Conservation (phyloP, 2,888 invertebrate genomes). For the Apocheima hispidaria region DNA sequence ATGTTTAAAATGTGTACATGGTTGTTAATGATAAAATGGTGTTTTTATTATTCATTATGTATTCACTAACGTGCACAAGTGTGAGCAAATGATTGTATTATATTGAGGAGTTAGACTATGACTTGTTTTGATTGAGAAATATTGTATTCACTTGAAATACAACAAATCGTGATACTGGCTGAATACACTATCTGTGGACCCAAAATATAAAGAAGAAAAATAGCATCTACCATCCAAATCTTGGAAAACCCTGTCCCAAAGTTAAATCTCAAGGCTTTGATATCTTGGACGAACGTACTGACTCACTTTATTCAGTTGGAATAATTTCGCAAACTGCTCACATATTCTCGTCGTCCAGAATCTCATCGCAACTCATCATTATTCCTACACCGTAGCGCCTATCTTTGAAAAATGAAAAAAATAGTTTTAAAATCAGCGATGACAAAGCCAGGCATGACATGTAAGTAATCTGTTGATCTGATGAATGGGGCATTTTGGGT, state of each 20-base stretch:
- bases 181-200: no score
- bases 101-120: no score
- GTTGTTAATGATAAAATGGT: no score
- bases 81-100: no score
- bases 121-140: no score
- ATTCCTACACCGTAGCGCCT: slow-evolving; percentile 43
- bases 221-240: not conserved
- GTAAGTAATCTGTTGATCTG: slow-evolving; percentile 37
- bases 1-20: no score
- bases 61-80: no score
- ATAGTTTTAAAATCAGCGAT: slow-evolving; percentile 50
- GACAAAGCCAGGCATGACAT: slow-evolving; percentile 36
- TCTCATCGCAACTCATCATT: slow-evolving; percentile 41
- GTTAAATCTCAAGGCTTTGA: not conserved
- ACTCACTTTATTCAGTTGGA: slow-evolving; percentile 23
- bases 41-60: no score
- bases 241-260: not conserved
- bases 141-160: no score
- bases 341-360: slow-evolving; percentile 30
- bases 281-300: slow-evolving; percentile 6
- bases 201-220: not conserved
- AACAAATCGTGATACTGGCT: no score
- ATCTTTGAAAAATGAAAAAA: slow-evolving; percentile 47
- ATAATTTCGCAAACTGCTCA: slow-evolving; percentile 36
- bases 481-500: slow-evolving; percentile 23